A percentile compares a stretch with the other conserved stretches of the same genome.
Evolutionary conservation across 2,888 invertebrate genomes (phyloP).

Genomic region (Trachelus stipa): DNA sequence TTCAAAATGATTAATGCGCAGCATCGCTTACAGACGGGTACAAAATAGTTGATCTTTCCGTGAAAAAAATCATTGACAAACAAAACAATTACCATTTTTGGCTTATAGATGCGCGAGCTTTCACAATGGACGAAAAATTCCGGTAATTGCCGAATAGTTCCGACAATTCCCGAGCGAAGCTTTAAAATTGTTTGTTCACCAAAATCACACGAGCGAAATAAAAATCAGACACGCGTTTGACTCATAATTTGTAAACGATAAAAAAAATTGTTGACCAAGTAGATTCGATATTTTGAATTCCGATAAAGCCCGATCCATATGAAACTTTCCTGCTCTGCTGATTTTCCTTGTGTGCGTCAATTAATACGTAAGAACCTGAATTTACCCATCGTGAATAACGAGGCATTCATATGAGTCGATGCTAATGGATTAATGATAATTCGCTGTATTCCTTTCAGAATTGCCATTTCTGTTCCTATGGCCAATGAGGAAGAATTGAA

Average conservation of each 20-base stretch:
- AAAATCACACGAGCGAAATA: too few relatives aligned
- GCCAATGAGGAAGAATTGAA: slow-evolving; percentile 51
- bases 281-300: too few relatives aligned
- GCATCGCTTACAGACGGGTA: background rate
- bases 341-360: background rate
- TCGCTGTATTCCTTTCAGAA: slow-evolving; percentile 66
- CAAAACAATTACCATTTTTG: background rate
- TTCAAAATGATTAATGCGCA: background rate
- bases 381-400: background rate
- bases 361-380: too few relatives aligned
- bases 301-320: background rate
- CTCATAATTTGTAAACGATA: too few relatives aligned
- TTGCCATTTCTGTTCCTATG: slow-evolving; percentile 78
- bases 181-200: too few relatives aligned
- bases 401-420: background rate
- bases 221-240: too few relatives aligned
- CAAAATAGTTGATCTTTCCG: background rate
- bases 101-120: too few relatives aligned
- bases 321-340: background rate
- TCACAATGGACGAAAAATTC: too few relatives aligned
- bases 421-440: background rate
- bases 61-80: background rate
- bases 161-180: too few relatives aligned
- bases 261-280: too few relatives aligned
- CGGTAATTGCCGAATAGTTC: too few relatives aligned